Evolutionary conservation across 2,113 vertebrate species (phyloP), one percentile per base, ranked within the genome.

Genomic region (Indri indri): DNA sequence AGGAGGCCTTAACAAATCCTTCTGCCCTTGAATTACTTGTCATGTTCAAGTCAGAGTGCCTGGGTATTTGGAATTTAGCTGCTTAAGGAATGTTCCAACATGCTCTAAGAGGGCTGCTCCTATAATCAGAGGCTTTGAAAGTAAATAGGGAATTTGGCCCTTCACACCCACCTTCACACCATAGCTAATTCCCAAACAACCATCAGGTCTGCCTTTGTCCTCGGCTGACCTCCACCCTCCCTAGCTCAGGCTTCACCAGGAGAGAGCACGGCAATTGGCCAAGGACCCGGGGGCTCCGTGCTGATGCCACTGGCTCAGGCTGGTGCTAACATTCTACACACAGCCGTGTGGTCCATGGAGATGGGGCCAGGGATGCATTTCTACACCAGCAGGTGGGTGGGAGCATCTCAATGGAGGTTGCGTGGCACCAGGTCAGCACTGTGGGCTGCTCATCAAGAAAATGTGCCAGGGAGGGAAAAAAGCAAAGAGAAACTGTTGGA

Each of bases 401-500:
- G 18, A 57, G 45, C 9, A 47, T 34, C 47, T 59, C 85, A 80
- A 2, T 1, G 30, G 37, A 45, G 30, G 61, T 45, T 37, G 32
- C 4, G 0, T 2, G 37, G 52, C 22, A 16, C 52, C 1, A 40
- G 42, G 25, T 52, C 45, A 59, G 50, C 27, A 54, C 37, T 42
- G 37, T 6, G 80, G 80, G 4, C 30, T 95, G 3, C 30, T 95
- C 50, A 42, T 13, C 0, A 5, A 37, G 57, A 34, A 70, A n/a
- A 18, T 57, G 71, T 54, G 23, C 71, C 66, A 54, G 59, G 22
- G 6, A 54, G 40, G 40, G 76, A 34, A 81, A 81, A 65, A 85
- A 22, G 20, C 57, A 70, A 81, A 81, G 54, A 90, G 88, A 87
- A 94, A 87, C 70, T 45, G 47, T 85, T 70, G 80, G 90, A 96